These are phyloP conservation scores for Drosophila trapezifrons DNA, from an alignment of 1,140 invertebrate species.

Conservation along the genomic window DNA sequence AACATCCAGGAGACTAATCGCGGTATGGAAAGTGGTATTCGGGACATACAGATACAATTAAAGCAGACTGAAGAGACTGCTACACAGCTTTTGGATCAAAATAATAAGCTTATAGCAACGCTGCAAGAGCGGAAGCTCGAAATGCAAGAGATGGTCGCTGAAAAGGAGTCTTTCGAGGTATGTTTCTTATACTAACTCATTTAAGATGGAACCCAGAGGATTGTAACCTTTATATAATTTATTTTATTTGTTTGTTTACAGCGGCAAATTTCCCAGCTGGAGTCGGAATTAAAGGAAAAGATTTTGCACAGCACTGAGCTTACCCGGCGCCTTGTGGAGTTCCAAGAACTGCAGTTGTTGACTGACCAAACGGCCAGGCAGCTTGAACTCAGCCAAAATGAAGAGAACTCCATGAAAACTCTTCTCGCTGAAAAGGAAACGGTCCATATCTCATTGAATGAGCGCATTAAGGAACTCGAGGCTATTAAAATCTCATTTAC, in stretches of 20 bases:
- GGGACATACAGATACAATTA: background rate
- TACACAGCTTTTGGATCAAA: background rate
- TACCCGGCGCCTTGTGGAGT: too few relatives aligned
- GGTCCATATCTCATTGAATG: fast-evolving
- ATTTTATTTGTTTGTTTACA: background rate
- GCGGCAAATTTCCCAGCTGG: background rate
- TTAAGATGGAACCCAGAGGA: too few relatives aligned
- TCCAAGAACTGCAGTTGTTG: too few relatives aligned
- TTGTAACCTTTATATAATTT: too few relatives aligned
- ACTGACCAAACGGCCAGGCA: background rate
- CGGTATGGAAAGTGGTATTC: background rate
- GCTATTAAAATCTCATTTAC: background rate
- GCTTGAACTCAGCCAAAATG: background rate
- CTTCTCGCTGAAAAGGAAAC: background rate
- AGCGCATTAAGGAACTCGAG: background rate
- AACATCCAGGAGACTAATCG: background rate
- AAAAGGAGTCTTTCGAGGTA: background rate
- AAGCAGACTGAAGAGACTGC: background rate
- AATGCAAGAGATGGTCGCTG: background rate
- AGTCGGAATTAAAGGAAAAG: background rate
- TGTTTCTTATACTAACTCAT: background rate
- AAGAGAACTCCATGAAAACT: background rate
- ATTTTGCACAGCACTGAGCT: background rate
- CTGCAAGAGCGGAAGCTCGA: background rate
- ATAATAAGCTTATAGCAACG: too few relatives aligned